These are phyloP conservation scores for Buceros bicornis DNA, from an alignment of 2,797 vertebrate species.

Conservation along the genomic window DNA sequence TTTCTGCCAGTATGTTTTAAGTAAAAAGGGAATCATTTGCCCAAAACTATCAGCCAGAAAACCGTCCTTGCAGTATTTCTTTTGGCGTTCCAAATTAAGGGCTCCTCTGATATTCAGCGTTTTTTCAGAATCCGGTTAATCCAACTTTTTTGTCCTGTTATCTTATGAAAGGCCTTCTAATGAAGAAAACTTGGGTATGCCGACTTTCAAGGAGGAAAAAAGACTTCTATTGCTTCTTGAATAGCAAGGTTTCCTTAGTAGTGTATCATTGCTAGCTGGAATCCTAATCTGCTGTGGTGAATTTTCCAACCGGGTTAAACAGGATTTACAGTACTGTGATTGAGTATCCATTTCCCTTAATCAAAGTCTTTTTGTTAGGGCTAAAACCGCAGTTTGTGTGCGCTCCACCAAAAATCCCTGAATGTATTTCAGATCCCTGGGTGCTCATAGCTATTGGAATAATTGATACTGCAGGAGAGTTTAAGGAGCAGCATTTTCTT, in stretches of 20 bases:
- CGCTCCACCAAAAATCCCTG: background rate
- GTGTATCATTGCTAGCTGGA: background rate
- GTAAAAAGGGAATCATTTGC: background rate
- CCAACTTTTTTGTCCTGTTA: background rate
- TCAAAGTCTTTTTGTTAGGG: background rate
- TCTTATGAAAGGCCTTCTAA: background rate
- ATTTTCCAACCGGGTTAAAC: background rate
- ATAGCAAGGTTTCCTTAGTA: background rate
- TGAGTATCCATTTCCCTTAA: background rate
- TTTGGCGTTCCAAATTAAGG: background rate
- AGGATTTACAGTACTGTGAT: background rate
- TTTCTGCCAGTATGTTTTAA: background rate
- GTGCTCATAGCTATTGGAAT: background rate
- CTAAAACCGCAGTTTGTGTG: background rate
- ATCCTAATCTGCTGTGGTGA: background rate
- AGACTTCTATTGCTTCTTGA: background rate
- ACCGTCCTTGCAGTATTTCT: background rate
- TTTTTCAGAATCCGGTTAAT: background rate
- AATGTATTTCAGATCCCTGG: background rate
- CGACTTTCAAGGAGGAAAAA: background rate
- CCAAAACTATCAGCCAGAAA: background rate
- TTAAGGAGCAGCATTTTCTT: background rate
- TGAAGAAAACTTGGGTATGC: background rate
- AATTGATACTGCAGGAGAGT: background rate
- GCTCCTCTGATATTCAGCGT: background rate